Evolutionary conservation across 2,888 invertebrate genomes (phyloP), one percentile per base, ranked within the genome.

Genomic region (Epirrhoe alternata): DNA sequence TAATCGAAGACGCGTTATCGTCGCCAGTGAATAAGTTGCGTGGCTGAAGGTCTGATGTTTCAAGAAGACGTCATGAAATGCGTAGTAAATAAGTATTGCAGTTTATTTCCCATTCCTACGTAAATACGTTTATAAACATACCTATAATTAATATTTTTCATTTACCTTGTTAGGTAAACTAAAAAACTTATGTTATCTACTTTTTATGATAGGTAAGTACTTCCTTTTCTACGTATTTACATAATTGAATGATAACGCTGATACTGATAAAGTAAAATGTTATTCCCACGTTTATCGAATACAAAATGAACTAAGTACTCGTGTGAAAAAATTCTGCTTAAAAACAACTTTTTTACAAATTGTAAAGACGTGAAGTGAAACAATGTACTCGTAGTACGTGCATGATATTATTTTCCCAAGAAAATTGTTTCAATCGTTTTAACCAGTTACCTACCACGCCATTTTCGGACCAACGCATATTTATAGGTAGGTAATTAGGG

Each of bases 1-100:
- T 81, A 82, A 86, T 86, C 81, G 77, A 84, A 82, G 75, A 75
- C 71, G 74, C 75, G 76, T 85, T 87, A 87, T 87, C 85, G 81
- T 75, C 73, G 67, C 70, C 56, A 69, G 62, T 72, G 80, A 85
- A 86, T 86, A 88, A 85, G 69, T 75, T 77, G 64, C 61, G 56
- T 66, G 61, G 49, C 50, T 38, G 45, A 54, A 38, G 49, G 17
- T 63, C 53, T 53, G 47, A 47, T 35, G 50, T 38, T 53, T 33
- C 3, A 10, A 33, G 6, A 56, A 42, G 42, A 53, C 45, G 58
- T 53, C 45, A 58, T 14, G 7, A 53, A 64, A 64, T 59, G 30
- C 10, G 14, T 51, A 45, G 42, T 57, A 8, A 51, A 45, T 51
- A 31, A 30, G 8, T 57, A 2, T 24, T 59, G 45, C 30, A 30